Base-by-base conservation (phyloP, 2,888 invertebrate species). In the Allygus modestus region DNA sequence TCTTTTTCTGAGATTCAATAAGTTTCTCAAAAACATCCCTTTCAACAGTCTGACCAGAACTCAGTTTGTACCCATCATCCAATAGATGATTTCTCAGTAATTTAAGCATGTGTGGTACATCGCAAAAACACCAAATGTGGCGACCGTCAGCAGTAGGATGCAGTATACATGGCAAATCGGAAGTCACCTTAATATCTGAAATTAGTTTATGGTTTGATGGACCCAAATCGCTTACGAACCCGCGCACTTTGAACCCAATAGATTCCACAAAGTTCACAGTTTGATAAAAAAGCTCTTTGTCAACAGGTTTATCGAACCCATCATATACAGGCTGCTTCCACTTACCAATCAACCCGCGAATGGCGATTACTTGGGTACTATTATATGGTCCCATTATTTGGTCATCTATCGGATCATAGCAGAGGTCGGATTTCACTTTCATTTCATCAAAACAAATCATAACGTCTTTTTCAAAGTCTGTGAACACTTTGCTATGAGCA, bases 61-160 rank as follows among this genome's bases (percentile, higher is more conserved):
- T 9, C 12, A 65, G 20, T 12, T 1, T 23, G 17, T 23, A 23
- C 15, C 26, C 26, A 11, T 65, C 12, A 31, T 23, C 65, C 20
- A 65, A 5, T 5, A 65, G 65, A 17, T 23, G 65, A 17, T 65
- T 65, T 9, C 26, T 7, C n/a, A 65, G 20, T 7, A 65, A 2
- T 17, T 65, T 65, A 2, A 65, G 20, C 65, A 65, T 65, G 17
- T 65, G 65, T 2, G 65, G 65, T n/a, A 65, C 65, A 23, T 65
- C 65, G 17, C 65, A 11, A 15, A 65, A 65, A 31, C 7, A 5
- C 65, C 65, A 65, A 9, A 65, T 31, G 2, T 23, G 20, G 31
- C 65, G 65, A 28, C 20, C 23, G 26, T 31, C 31, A 65, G 5
- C 28, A n/a, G 9, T 23, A 15, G 51, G 51, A 17, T 17, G 9